Base-by-base conservation (phyloP, 1,140 invertebrate species). In the Cephus cinctus region DNA sequence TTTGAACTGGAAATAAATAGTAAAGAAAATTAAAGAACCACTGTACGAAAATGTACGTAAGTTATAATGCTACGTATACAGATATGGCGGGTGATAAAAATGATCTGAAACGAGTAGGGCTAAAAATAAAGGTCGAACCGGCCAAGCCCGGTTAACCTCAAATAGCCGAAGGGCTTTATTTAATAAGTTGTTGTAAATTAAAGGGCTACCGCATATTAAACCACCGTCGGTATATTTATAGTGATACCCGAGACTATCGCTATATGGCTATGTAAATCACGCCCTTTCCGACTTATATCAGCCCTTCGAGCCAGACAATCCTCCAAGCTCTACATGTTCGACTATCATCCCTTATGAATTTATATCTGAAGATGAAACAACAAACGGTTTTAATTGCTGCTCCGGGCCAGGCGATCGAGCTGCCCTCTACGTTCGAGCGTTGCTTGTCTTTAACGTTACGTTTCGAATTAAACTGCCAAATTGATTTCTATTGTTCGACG, bases 141-240 rank as follows among this genome's bases (percentile, higher is more conserved):
- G n/a, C n/a, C n/a, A n/a, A n/a, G n/a, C n/a, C n/a, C n/a, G n/a
- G n/a, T n/a, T n/a, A n/a, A n/a, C n/a, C n/a, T n/a, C 48, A 54
- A 58, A 63, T 54, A 42, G 54, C 64, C 62, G 6, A 43, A 47
- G 53, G 63, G 50, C 50, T 61, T 67, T 67, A 60, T 67, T 67
- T 64, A 67, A 67, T 67, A 66, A 66, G 57, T 66, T 65, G 59
- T 66, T 67, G 63, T 67, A 67, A 67, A 67, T 67, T 65, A 66
- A 61, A 61, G 52, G 47, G 65, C 65, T 67, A 67, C 65, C 53
- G 65, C 61, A 66, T 59, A 65, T 65, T 66, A 61, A 67, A 61
- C 57, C 57, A 66, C 47, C 47, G 46, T 57, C 56, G 54, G 54
- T 54, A 63, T 67, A 63, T 66, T 67, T 65, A 67, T 67, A 61